Percentiles rank a stretch among this genome's conserved stretches.
phyloP scores from a whole-genome alignment of 2,888 invertebrate species.

The Eurytoma adleriae region DNA sequence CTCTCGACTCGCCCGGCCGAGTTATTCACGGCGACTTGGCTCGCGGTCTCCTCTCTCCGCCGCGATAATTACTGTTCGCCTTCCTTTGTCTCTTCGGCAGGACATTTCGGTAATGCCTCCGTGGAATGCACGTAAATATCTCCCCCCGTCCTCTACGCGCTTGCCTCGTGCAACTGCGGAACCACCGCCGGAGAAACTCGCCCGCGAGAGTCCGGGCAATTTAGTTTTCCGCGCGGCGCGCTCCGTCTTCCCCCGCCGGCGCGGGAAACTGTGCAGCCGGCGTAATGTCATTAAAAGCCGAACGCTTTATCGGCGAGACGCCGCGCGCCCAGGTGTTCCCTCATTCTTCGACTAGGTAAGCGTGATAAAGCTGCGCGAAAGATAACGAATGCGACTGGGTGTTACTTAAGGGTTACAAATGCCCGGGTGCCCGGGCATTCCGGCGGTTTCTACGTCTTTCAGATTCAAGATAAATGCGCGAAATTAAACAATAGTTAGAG shows the following conservation, averaged over 20 bases:
- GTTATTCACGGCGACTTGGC: neutral
- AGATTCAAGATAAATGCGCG: too few relatives aligned
- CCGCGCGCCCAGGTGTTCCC: neutral
- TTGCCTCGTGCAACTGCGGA: slow-evolving; percentile 16
- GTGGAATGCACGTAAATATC: slow-evolving; percentile 48
- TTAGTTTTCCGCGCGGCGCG: slow-evolving; percentile 7
- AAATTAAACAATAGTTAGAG: too few relatives aligned
- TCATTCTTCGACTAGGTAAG: too few relatives aligned
- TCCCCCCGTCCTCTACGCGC: slow-evolving; percentile 28
- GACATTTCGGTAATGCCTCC: slow-evolving; percentile 43
- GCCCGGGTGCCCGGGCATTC: too few relatives aligned
- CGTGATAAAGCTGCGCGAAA: too few relatives aligned
- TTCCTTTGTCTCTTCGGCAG: slow-evolving; percentile 51
- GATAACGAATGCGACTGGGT: too few relatives aligned
- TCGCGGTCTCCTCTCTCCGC: neutral
- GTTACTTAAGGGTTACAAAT: too few relatives aligned
- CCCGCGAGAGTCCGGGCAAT: slow-evolving; percentile 29
- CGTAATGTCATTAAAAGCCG: slow-evolving; percentile 39
- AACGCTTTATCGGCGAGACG: neutral
- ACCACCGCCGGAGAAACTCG: slow-evolving; percentile 5
- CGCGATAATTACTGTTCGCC: slow-evolving; percentile 44
- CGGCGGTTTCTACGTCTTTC: too few relatives aligned
- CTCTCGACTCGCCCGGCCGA: neutral
- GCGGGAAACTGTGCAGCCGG: slow-evolving; percentile 3
- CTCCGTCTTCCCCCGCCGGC: neutral